Evolutionary conservation across 2,888 invertebrate species (phyloP).

Genomic region (Biston stratarius): DNA sequence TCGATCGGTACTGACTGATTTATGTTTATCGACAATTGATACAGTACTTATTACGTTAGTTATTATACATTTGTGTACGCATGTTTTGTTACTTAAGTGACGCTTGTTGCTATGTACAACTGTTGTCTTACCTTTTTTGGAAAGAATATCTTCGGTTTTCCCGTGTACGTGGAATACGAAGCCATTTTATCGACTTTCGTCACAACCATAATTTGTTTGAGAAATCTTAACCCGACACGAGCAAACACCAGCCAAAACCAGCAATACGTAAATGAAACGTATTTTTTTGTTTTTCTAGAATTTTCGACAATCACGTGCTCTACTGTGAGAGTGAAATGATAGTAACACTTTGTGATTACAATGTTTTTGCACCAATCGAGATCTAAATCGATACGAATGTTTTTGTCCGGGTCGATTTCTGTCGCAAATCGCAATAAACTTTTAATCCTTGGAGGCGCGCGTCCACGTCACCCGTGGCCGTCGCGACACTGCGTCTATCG

Average conservation of each 20-base stretch:
- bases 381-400: constrained; percentile 70
- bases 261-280: constrained; percentile 59
- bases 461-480: constrained; percentile 77
- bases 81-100: constrained; percentile 19
- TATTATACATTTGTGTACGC: constrained; percentile 28
- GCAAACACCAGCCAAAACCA: constrained; percentile 69
- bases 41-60: constrained; percentile 26
- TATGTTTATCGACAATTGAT: constrained; percentile 20
- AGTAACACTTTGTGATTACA: constrained; percentile 66
- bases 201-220: constrained; percentile 83
- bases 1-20: constrained; percentile 24
- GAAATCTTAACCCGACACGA: constrained; percentile 68
- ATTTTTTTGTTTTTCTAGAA: constrained; percentile 73
- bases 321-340: constrained; percentile 60
- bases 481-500: constrained; percentile 60
- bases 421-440: constrained; percentile 81
- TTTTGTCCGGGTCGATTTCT: constrained; percentile 72
- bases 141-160: constrained; percentile 84
- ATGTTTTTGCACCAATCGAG: constrained; percentile 62
- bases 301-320: constrained; percentile 77
- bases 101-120: constrained; percentile 36
- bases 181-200: constrained; percentile 83
- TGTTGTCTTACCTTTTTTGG: constrained; percentile 78
- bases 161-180: constrained; percentile 81
- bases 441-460: constrained; percentile 75